Evolutionary conservation across 1,140 invertebrate species (phyloP), one percentile per base, ranked within the genome.

Genomic region (Drosophila ercepeae): DNA sequence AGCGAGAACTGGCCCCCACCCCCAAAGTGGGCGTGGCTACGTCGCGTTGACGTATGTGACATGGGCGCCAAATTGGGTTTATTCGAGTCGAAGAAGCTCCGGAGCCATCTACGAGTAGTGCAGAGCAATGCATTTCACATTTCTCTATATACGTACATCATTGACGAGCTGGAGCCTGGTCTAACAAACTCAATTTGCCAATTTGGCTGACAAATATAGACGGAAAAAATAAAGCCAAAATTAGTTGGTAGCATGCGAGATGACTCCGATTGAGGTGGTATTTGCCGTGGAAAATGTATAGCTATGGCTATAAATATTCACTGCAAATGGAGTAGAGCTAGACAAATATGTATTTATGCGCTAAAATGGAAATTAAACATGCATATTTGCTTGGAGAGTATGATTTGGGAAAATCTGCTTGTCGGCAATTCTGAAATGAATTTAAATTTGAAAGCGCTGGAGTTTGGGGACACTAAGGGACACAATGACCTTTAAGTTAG

Each of bases 41-140:
- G 44, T 42, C 69, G 82, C 82, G 83, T 59, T 88, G 83, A 88
- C 82, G 82, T 88, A 88, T 89, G 83, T 89, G 82, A 88, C 82
- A 88, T 78, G 83, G 78, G 82, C 83, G 65, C 78, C 82, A 82
- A 88, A 88, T 89, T 89, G 82, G 76, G 82, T 88, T 88, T 73
- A 68, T 68, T 53, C 49, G 44, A 52, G 59, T 19, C 29, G 46
- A 65, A 34, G 59, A n/a, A 51, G 25, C 60, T 27, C 7, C 13
- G 60, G 18, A 45, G 61, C 42, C 42, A 19, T 21, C 29, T 52
- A 18, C 46, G 46, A 27, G 50, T 23, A 61, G 60, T 58, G 52
- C 63, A 53, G n/a, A 6, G n/a, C 36, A 13, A 16, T 39, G 36
- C 36, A 39, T 39, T 16, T 39, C 36, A 14, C 36, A 51, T 67